Conservation (phyloP, 2,888 invertebrate genomes). For the Alsophila aescularia region DNA sequence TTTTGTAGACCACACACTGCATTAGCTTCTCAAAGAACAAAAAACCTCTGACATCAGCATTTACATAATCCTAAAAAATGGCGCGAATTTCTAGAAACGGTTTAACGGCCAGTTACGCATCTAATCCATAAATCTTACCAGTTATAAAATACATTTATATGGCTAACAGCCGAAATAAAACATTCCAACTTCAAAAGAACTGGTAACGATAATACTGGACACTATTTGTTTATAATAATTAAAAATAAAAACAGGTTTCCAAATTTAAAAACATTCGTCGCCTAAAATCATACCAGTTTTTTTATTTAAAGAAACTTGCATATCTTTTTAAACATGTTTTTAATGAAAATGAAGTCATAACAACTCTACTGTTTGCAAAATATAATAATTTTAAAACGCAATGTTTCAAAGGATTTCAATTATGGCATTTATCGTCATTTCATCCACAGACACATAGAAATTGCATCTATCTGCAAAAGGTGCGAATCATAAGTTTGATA, state of each 20-base stretch:
- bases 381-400: too few relatives aligned
- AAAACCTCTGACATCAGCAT: conserved; percentile 13
- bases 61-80: conserved; percentile 21
- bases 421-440: too few relatives aligned
- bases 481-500: too few relatives aligned
- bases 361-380: too few relatives aligned
- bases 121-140: conserved; percentile 37
- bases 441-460: too few relatives aligned
- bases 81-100: conserved; percentile 25
- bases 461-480: too few relatives aligned
- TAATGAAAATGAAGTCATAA: too few relatives aligned
- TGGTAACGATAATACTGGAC: conserved; percentile 23
- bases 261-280: neutral
- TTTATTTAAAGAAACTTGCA: too few relatives aligned
- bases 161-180: conserved; percentile 33
- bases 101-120: conserved; percentile 28
- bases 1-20: neutral
- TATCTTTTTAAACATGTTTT: too few relatives aligned
- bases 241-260: conserved; percentile 18
- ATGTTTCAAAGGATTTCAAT: too few relatives aligned
- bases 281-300: too few relatives aligned
- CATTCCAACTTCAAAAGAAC: conserved; percentile 36
- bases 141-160: conserved; percentile 34
- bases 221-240: conserved; percentile 14
- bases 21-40: neutral